Percentiles rank a stretch among this genome's conserved stretches.
phyloP scores from a whole-genome alignment of 2,113 vertebrate genomes.

The Polypterus bichir region DNA sequence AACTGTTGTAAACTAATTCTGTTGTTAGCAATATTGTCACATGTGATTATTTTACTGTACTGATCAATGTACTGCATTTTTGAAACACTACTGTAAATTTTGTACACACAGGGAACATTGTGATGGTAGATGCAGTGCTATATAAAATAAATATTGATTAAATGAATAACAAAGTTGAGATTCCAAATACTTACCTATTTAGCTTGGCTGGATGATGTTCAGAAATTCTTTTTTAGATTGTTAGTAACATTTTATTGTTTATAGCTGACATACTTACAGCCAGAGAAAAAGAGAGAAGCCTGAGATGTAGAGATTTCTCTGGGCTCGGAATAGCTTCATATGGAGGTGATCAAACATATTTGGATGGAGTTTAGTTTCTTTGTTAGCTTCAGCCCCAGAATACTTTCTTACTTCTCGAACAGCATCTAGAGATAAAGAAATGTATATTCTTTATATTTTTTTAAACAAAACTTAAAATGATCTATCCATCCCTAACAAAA shows the following conservation, averaged over 20 bases:
- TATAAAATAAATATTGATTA: not conserved
- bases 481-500: too few species aligned
- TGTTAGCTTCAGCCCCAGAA: slow-evolving; percentile 42
- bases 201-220: not conserved
- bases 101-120: too few species aligned
- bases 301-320: slow-evolving; percentile 93
- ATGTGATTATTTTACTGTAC: not conserved
- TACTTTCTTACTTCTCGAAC: slow-evolving; percentile 84
- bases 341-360: slow-evolving; percentile 70
- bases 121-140: not conserved
- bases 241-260: not conserved
- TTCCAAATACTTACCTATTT: not conserved
- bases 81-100: not conserved
- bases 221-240: not conserved
- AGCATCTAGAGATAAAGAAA: slow-evolving; percentile 57
- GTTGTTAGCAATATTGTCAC: not conserved
- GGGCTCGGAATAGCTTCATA: slow-evolving; percentile 91
- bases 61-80: not conserved
- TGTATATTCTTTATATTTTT: not conserved
- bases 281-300: slow-evolving; percentile 93
- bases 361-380: slow-evolving; percentile 38
- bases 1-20: not conserved
- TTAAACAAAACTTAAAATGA: too few species aligned
- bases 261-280: slow-evolving; percentile 63
- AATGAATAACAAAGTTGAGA: not conserved